Base-by-base conservation (phyloP, 2,797 vertebrate species). In the Chiroxiphia lanceolata region DNA sequence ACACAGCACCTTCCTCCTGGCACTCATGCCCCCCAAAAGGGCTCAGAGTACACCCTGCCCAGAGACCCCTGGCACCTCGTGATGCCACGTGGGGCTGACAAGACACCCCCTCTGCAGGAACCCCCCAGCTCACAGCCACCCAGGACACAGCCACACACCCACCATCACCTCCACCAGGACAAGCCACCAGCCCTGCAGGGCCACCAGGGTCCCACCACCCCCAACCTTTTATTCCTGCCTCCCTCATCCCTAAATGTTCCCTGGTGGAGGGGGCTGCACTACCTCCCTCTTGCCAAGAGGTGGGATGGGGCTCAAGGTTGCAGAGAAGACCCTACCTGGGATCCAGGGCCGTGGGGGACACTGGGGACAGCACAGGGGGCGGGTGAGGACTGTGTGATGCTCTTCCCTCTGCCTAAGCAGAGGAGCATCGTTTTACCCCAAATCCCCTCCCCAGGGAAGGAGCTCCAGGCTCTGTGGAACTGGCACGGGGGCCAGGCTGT, bases 381-480 rank as follows among this genome's bases (percentile, higher is more conserved):
- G 3, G 2, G 6, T 29, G 63, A 51, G n/a, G 8, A 45, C 36
- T 1, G 0, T 1, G 50, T 2, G 50, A 11, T 42, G 84, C 56
- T 63, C 51, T 15, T 26, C 60, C 18, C 19, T 53, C 51, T 14
- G 36, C 27, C 44, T 5, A 3, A 40, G n/a, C 20, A 34, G 36
- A n/a, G 53, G 56, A 87, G 50, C 53, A 40, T 6, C 53, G 2
- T 15, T 93, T 38, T 8, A 16, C 27, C 47, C 71, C 76, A 70
- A 21, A 72, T 61, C 34, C 33, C 50, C 19, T 48, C 5, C 6
- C 15, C 9, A 3, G 34, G 36, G 31, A 9, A 7, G 34, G 59
- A 67, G 60, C 42, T 31, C 9, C 1, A 68, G 64, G 48, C 31
- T 50, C 1, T 0, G 33, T 4, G 9, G 34, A 67, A 33, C 1